Conservation (phyloP, 2,797 vertebrate species). For the Amblyopsis hoosieri region DNA sequence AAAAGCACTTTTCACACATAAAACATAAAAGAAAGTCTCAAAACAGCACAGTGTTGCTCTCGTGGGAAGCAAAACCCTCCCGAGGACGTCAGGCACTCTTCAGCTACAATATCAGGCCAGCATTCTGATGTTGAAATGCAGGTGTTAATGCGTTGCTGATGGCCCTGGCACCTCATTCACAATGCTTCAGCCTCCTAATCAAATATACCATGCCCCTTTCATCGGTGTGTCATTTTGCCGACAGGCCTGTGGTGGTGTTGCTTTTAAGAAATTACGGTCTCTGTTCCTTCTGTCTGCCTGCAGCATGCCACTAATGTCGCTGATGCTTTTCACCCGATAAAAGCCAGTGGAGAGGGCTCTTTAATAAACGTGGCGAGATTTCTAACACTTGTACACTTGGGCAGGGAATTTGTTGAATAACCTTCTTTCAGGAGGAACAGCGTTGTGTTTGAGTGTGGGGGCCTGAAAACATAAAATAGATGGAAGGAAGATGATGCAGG, state of each 20-base stretch:
- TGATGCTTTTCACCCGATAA: conserved; percentile 49
- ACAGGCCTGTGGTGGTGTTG: conserved; percentile 37
- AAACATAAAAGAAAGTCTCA: conserved; percentile 34
- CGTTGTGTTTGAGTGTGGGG: neutral
- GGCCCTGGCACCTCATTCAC: conserved; percentile 39
- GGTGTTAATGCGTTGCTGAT: conserved; percentile 36
- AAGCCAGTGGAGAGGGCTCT: conserved; percentile 31
- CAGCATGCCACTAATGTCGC: conserved; percentile 34
- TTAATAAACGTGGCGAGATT: conserved; percentile 29
- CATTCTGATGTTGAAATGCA: conserved; percentile 38
- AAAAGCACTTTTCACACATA: conserved; percentile 27
- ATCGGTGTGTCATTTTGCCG: conserved; percentile 28
- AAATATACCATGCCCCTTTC: conserved; percentile 43
- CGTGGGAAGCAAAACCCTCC: conserved; percentile 31
- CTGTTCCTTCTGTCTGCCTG: conserved; percentile 17
- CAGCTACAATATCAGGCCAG: conserved; percentile 52
- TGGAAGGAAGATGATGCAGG: neutral
- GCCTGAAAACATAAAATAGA: neutral
- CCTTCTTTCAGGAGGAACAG: conserved; percentile 12
- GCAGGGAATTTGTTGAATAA: conserved; percentile 21
- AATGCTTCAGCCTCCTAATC: conserved; percentile 45
- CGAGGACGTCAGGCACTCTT: conserved; percentile 32
- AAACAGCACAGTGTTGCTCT: conserved; percentile 16
- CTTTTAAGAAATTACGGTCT: conserved; percentile 65
- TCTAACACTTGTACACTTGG: conserved; percentile 19